Evolutionary conservation across 2,888 invertebrate species (phyloP), one percentile per base, ranked within the genome.

Genomic region (Synergus laeviventris): DNA sequence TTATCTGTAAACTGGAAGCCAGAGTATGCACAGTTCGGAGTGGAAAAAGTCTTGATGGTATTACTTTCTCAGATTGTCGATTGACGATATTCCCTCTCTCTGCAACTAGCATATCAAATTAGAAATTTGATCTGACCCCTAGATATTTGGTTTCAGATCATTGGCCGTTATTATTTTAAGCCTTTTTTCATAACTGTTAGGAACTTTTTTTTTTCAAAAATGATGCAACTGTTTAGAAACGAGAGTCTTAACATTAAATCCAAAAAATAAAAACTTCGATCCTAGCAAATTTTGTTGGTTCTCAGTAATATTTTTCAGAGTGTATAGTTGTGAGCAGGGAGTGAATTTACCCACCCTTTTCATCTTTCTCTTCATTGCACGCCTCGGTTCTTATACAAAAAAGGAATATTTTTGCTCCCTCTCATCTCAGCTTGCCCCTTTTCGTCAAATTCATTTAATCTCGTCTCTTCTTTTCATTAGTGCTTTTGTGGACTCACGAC

Each of bases 381-480:
- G 21, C 12, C 12, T 59, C 24, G 5, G 12, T 59, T 24, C 59
- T 59, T 59, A 12, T 8, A 36, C 4, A 21, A 64, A 4, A 54
- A 78, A 60, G 74, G 61, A 60, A 78, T 24, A 36, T 64, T 31
- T 62, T 59, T 42, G 62, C 73, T 78, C 74, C 59, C 62, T 45
- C n/a, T 60, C 49, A 24, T 45, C 42, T 16, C 45, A 45, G 36
- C 31, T 31, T 61, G 14, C 49, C 14, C n/a, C n/a, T 62, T 75
- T 49, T 45, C 24, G 39, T 59, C 24, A 59, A 5, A 24, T 59
- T 59, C 24, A 21, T 59, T 59, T 59, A 3, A 24, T 59, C 24
- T 24, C 18, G 54, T 54, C 24, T 14, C 21, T 21, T 24, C 24
- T 21, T 56, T 24, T 14, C 14, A 1, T 12, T 24, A 1, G 4